These are phyloP conservation scores for Molossus molossus DNA, from an alignment of 2,797 vertebrate genomes.

Conservation along the genomic window DNA sequence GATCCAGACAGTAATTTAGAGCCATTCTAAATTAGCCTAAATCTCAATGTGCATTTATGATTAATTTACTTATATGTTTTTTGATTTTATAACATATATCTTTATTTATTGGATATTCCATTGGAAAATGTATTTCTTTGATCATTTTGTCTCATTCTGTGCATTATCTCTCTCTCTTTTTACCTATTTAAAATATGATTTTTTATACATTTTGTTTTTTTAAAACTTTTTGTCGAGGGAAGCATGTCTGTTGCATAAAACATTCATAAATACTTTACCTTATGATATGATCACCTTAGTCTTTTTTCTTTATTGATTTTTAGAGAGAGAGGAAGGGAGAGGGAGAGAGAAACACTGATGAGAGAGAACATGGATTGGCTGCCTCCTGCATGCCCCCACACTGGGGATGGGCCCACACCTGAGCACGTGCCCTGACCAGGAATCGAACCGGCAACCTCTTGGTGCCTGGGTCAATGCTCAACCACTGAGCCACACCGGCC, in stretches of 20 bases:
- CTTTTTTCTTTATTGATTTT: too few relatives aligned
- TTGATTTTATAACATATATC: neutral
- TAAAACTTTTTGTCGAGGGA: neutral
- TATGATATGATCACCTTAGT: neutral
- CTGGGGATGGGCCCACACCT: too few relatives aligned
- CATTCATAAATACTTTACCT: neutral
- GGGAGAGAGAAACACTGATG: too few relatives aligned
- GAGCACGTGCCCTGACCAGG: too few relatives aligned
- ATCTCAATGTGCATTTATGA: neutral
- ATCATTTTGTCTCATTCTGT: neutral
- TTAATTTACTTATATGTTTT: neutral
- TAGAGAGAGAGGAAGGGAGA: too few relatives aligned
- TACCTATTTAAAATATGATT: neutral
- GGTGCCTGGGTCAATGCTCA: too few relatives aligned
- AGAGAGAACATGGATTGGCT: too few relatives aligned
- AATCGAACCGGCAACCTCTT: too few relatives aligned
- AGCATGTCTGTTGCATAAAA: neutral
- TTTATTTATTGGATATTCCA: neutral
- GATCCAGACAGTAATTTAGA: conserved; percentile 41
- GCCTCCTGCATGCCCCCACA: too few relatives aligned
- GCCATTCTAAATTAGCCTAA: neutral
- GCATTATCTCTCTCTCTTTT: neutral
- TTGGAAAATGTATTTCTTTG: neutral
- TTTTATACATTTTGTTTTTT: neutral
- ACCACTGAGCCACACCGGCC: too few relatives aligned